These are phyloP conservation scores for Pollachius pollachius DNA, from an alignment of 2,113 vertebrate genomes.

Conservation along the genomic window DNA sequence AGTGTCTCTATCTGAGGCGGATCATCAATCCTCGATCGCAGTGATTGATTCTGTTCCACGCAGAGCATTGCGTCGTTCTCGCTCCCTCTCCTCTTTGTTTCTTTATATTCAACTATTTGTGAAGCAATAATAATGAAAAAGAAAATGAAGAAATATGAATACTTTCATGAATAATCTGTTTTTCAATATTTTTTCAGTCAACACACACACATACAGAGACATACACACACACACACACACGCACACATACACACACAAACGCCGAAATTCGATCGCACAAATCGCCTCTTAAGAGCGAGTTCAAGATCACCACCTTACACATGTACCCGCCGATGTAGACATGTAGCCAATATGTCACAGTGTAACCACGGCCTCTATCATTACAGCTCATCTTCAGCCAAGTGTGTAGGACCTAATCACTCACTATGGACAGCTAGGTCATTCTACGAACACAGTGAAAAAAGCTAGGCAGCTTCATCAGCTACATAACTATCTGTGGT, in stretches of 20 bases:
- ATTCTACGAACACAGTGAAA: too few relatives aligned
- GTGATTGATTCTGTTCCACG: conserved; percentile 52
- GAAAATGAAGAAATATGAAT: too few relatives aligned
- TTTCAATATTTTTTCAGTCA: too few relatives aligned
- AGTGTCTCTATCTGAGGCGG: conserved; percentile 15
- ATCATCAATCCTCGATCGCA: conserved; percentile 46
- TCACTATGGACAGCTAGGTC: neutral
- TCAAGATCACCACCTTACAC: conserved; percentile 2
- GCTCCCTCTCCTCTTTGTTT: conserved; percentile 4
- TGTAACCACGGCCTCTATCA: neutral
- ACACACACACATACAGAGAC: neutral
- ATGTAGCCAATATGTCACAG: neutral
- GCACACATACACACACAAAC: neutral
- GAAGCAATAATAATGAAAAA: neutral
- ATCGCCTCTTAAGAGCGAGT: too few relatives aligned
- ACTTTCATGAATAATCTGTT: too few relatives aligned
- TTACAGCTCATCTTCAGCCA: neutral
- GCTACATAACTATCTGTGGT: too few relatives aligned
- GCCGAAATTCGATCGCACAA: neutral
- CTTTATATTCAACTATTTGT: conserved; percentile 21
- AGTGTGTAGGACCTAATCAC: neutral
- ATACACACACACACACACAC: too few relatives aligned
- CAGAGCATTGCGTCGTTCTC: conserved; percentile 15
- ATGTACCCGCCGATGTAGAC: conserved; percentile 7
- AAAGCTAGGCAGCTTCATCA: too few relatives aligned